These are phyloP conservation scores for Bhutanitis thaidina DNA, from an alignment of 2,888 invertebrate genomes.

Conservation along the genomic window DNA sequence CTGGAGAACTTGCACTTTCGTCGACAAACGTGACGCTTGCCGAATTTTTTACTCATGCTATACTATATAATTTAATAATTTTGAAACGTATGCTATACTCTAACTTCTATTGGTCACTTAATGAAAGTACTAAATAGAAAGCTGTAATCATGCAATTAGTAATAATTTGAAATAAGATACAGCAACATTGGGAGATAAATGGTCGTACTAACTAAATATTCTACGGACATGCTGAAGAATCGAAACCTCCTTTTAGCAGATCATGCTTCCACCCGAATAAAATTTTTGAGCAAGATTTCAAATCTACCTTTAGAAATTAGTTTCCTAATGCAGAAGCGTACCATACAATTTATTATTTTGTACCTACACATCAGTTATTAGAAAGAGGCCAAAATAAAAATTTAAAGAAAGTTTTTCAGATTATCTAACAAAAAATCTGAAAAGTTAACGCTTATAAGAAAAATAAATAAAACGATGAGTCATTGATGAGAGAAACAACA, in stretches of 20 bases:
- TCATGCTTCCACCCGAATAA: conserved; percentile 59
- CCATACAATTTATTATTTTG: conserved; percentile 32
- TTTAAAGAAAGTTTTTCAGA: neutral
- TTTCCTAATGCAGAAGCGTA: conserved; percentile 55
- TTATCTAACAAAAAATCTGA: neutral
- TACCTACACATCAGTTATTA: neutral
- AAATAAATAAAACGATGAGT: neutral
- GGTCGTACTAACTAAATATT: conserved; percentile 42
- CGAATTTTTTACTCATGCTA: conserved; percentile 20
- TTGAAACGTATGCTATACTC: conserved; percentile 21
- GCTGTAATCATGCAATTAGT: conserved; percentile 70
- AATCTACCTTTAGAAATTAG: conserved; percentile 53
- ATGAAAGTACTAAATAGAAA: conserved; percentile 40
- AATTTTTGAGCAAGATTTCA: conserved; percentile 43
- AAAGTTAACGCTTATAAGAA: neutral
- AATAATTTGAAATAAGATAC: conserved; percentile 36
- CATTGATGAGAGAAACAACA: no score
- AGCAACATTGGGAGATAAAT: conserved; percentile 36
- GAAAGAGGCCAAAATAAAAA: neutral
- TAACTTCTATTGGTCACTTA: conserved; percentile 27
- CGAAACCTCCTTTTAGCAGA: conserved; percentile 33
- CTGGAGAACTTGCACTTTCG: conserved; percentile 20
- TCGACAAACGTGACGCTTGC: conserved; percentile 14
- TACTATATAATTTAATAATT: no score
- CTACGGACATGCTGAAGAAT: conserved; percentile 69